Evolutionary conservation across 2,888 invertebrate species (phyloP), one percentile per base, ranked within the genome.

Genomic region (Coenonympha glycerion): DNA sequence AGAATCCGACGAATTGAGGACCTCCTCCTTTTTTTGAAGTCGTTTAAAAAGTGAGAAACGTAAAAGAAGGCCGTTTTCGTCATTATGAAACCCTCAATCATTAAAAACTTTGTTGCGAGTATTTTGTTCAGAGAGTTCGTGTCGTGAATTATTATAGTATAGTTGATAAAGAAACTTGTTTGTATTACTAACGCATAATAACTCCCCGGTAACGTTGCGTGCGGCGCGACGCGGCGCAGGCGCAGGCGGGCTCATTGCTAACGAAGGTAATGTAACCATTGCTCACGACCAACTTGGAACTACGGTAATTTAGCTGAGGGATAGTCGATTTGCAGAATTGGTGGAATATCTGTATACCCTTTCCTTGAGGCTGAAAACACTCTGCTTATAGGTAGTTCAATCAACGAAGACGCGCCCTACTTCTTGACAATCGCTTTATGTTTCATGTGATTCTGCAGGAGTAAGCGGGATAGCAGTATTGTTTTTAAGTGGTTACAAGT

Each of bases 221-320:
- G 69, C 74, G 69, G 62, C 65, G 64, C 44, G 37, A 47, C 47
- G 44, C 49, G 49, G 30, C 52, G 42, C 55, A 85, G 82, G 83
- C 64, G 79, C 73, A 67, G 85, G 84, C 74, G 81, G 80, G 71
- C 86, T 87, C 70, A 84, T 87, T 75, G 81, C 78, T 79, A 82
- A 85, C 65, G 86, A 87, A 87, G 87, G 87, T 87, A 87, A 78
- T 51, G 50, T 57, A 53, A 50, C n/a, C n/a, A n/a, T n/a, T n/a
- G n/a, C n/a, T 16, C 31, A 36, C 16, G 31, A 28, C 31, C 13
- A 33, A 24, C 48, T 47, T 49, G 30, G 30, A 36, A 22, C 34
- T 22, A 21, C 33, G 5, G 31, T 22, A 28, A 31, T 21, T 16
- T 33, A 3, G 8, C 9, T 13, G 8, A 33, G 8, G 16, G 31